Evolutionary conservation across 2,888 invertebrate genomes (phyloP), one percentile per base, ranked within the genome.

Genomic region (Lomographa bimaculata): DNA sequence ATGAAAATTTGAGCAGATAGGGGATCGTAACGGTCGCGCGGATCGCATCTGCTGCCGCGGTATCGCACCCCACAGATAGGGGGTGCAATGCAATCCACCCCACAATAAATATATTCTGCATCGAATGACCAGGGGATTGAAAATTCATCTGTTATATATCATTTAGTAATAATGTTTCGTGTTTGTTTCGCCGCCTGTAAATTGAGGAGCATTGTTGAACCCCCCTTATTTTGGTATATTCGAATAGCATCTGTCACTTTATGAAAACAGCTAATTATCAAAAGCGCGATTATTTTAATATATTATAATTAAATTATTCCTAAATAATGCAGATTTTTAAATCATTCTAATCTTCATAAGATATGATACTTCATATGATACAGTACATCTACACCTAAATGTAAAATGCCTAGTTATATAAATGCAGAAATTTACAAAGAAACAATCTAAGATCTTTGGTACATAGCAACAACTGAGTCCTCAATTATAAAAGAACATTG

Each of bases 21-120:
- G 82, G 81, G 77, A 77, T 72, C 66, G 71, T 83, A 85, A 87
- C 87, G 84, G 87, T 80, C 79, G 79, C 65, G 49, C 60, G 54
- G 50, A 48, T 52, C 51, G 75, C 85, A 85, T 85, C 84, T 85
- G 86, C 77, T 59, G 61, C 69, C 72, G 65, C 71, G 60, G 43
- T 55, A 49, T 50, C 37, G 54, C 64, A 61, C 56, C 56, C 50
- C 44, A 50, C 21, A 40, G 46, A 44, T 40, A 35, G 51, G 40
- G 54, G 54, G 54, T 50, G 54, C 39, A 33, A 44, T 44, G 43
- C 32, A 25, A 35, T 34, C 57, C 48, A 51, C 51, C 54, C 49
- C 42, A 42, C 39, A 40, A 38, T 25, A 38, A 28, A 41, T 60
- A 64, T 54, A 63, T 59, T 64, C 46, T 49, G 58, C 56, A 52